phyloP scores from a whole-genome alignment of 1,140 invertebrate species.

The Lepidurus arcticus region DNA sequence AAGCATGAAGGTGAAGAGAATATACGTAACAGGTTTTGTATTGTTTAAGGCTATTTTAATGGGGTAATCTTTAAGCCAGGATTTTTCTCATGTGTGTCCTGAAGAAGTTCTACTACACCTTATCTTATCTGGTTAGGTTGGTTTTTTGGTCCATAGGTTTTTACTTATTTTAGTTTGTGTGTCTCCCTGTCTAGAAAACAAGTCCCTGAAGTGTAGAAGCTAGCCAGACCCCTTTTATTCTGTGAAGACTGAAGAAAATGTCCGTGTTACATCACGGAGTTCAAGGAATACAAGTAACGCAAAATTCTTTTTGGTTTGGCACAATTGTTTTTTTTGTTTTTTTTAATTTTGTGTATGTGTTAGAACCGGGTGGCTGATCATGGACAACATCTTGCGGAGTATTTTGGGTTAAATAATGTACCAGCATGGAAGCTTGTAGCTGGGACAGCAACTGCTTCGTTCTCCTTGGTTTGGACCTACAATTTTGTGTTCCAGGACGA shows the following conservation, averaged over 20 bases:
- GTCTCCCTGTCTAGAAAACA: not conserved
- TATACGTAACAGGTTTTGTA: too few species aligned
- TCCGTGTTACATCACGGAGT: not conserved
- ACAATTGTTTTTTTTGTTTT: not conserved
- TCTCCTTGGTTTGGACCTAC: constrained; percentile 37
- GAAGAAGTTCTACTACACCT: not conserved
- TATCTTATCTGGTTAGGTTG: not conserved
- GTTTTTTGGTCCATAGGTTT: not conserved
- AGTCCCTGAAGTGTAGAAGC: not conserved
- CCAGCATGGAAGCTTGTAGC: constrained; percentile 35
- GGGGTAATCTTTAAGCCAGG: not conserved
- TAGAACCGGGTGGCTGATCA: constrained; percentile 8
- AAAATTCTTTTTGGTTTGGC: not conserved
- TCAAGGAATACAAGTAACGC: not conserved
- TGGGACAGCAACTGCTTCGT: constrained; percentile 34
- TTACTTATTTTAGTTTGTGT: not conserved
- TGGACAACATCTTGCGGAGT: not conserved
- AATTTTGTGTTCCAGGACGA: constrained; percentile 36
- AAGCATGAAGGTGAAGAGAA: too few species aligned
- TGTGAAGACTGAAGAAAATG: not conserved
- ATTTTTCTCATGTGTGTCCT: not conserved
- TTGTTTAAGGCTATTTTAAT: not conserved
- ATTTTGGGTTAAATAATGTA: constrained; percentile 22
- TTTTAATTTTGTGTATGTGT: not conserved
- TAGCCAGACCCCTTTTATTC: not conserved